Conservation (phyloP, 2,888 invertebrate species). For the Ommatoiulus sabulosus region DNA sequence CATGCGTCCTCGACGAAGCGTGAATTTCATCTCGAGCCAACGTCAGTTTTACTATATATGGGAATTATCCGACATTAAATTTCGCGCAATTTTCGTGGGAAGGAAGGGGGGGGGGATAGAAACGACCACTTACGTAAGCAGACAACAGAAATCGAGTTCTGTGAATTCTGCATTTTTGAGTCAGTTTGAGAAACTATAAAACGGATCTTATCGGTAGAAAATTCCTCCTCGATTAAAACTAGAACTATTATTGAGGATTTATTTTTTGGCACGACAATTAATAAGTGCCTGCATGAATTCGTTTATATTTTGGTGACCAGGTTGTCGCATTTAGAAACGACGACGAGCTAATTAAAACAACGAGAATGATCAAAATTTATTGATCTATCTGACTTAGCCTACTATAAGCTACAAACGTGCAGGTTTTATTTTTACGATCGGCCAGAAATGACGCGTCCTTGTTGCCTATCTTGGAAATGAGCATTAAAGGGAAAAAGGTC, state of each 20-base stretch:
- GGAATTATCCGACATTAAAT: not conserved
- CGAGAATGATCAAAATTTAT: not conserved
- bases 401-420: too few relatives aligned
- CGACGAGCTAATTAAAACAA: too few relatives aligned
- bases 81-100: not conserved
- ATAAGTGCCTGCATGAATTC: too few relatives aligned
- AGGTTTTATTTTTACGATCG: not conserved
- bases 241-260: too few relatives aligned
- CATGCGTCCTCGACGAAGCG: slow-evolving; percentile 7
- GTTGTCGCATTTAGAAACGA: not conserved
- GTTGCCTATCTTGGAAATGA: not conserved
- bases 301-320: not conserved
- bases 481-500: not conserved
- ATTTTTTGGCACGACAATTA: not conserved
- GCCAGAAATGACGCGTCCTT: not conserved
- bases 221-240: not conserved
- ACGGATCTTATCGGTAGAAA: too few relatives aligned
- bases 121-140: not conserved
- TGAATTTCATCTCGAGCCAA: not conserved
- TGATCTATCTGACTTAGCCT: not conserved
- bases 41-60: not conserved
- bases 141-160: too few relatives aligned
- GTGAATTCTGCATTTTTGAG: too few relatives aligned
- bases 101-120: too few relatives aligned
- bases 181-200: too few relatives aligned